phyloP scores from a whole-genome alignment of 2,888 invertebrate genomes.

The Bombyx huttoni region DNA sequence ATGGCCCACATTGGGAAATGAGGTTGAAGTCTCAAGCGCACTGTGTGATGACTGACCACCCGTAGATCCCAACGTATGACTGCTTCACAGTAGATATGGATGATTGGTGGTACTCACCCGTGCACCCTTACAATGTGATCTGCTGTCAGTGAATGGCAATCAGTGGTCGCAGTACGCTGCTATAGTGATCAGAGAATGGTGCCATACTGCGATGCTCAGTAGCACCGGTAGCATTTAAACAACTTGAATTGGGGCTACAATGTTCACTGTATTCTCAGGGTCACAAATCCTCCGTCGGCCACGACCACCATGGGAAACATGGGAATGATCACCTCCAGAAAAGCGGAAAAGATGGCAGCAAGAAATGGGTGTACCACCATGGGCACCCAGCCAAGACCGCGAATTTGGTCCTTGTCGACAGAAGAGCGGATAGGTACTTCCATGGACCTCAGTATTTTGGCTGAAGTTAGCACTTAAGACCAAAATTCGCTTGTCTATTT shows the following conservation, averaged over 20 bases:
- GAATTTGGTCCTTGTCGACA: slow-evolving; percentile 41
- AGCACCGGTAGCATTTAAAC: no score
- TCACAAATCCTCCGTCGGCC: slow-evolving; percentile 69
- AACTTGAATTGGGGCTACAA: neutral
- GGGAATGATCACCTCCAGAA: slow-evolving; percentile 56
- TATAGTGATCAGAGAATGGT: no score
- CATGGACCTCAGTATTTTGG: slow-evolving; percentile 46
- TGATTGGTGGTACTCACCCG: no score
- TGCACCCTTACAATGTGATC: no score
- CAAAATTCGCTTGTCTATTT: neutral
- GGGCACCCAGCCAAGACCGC: slow-evolving; percentile 48
- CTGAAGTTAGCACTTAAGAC: slow-evolving; percentile 11
- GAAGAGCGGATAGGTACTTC: slow-evolving; percentile 30
- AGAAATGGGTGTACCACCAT: slow-evolving; percentile 74
- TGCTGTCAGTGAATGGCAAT: no score
- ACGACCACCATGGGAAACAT: slow-evolving; percentile 69
- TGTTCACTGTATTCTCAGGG: slow-evolving; percentile 33
- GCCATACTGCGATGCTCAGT: no score
- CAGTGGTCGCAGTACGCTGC: no score
- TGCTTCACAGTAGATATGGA: neutral
- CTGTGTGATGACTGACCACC: no score
- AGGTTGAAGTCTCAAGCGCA: no score
- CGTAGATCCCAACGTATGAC: neutral
- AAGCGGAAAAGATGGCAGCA: slow-evolving; percentile 53
- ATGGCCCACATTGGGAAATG: no score